Evolutionary conservation across 2,113 vertebrate species (phyloP).

Genomic region (Potamarius usumacintae): DNA sequence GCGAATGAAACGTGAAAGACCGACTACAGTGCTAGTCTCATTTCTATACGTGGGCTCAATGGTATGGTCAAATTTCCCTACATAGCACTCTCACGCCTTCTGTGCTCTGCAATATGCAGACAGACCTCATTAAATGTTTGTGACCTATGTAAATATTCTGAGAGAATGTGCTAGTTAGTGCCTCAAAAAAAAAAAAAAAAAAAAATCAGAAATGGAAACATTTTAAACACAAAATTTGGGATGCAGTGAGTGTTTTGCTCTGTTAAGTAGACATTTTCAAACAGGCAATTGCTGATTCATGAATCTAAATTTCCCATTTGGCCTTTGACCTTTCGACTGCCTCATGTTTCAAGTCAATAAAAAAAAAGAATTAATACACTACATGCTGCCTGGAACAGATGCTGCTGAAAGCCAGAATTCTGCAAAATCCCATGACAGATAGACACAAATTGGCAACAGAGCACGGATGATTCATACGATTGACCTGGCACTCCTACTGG

Average conservation of each 20-base stretch:
- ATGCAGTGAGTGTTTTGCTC: background rate
- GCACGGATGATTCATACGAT: constrained; percentile 49
- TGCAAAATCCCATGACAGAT: constrained; percentile 20
- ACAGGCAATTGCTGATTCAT: background rate
- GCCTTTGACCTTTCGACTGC: constrained; percentile 12
- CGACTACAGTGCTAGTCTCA: background rate
- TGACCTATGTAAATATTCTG: background rate
- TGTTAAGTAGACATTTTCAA: background rate
- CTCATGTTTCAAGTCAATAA: constrained; percentile 41
- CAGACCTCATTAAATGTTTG: background rate
- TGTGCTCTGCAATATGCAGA: background rate
- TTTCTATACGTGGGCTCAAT: background rate
- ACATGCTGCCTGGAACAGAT: constrained; percentile 31
- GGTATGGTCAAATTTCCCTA: background rate
- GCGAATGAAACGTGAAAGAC: no score
- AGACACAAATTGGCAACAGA: constrained; percentile 42
- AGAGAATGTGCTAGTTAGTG: background rate
- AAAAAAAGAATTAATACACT: constrained; percentile 1
- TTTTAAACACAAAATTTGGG: background rate
- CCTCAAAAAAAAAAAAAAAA: background rate
- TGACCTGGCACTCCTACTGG: constrained; percentile 52
- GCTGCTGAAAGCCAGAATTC: constrained; percentile 35
- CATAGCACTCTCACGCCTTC: background rate
- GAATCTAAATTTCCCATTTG: background rate
- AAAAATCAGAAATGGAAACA: background rate